Conservation (phyloP, 2,797 vertebrate species). For the Alectoris magna region DNA sequence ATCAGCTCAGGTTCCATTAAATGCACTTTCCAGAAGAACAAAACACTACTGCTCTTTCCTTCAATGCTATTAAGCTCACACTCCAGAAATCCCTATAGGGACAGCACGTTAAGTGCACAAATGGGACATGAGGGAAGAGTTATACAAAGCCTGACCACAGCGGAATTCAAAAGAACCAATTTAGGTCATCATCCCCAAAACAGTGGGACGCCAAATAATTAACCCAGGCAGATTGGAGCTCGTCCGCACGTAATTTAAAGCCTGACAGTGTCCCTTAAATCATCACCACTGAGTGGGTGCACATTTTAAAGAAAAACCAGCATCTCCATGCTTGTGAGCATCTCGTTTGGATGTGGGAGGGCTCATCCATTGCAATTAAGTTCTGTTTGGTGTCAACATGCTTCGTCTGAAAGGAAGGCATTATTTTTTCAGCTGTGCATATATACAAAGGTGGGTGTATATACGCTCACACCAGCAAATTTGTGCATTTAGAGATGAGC, state of each 20-base stretch:
- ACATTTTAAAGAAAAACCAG: not conserved
- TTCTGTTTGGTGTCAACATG: not conserved
- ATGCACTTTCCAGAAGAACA: not conserved
- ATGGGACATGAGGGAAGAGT: not conserved
- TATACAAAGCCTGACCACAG: not conserved
- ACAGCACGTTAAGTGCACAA: accelerated
- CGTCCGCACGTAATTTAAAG: not conserved
- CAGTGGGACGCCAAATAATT: not conserved
- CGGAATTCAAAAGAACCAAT: not conserved
- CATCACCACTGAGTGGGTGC: not conserved
- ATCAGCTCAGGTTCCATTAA: not conserved
- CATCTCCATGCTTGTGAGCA: not conserved
- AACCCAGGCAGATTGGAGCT: not conserved
- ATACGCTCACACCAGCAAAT: not conserved
- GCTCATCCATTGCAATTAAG: not conserved
- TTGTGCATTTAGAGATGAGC: not conserved
- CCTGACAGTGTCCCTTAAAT: not conserved
- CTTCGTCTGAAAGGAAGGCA: slow-evolving; percentile 14
- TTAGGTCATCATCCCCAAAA: not conserved
- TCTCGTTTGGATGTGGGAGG: slow-evolving; percentile 13
- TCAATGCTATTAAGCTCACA: not conserved
- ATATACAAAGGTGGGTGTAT: not conserved
- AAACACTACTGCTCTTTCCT: not conserved
- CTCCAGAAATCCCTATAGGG: not conserved
- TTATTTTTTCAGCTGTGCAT: not conserved